A percentile compares a stretch with the other conserved stretches of the same genome.
Evolutionary conservation across 1,140 invertebrate genomes (phyloP).

Genomic region (Monochamus saltuarius): DNA sequence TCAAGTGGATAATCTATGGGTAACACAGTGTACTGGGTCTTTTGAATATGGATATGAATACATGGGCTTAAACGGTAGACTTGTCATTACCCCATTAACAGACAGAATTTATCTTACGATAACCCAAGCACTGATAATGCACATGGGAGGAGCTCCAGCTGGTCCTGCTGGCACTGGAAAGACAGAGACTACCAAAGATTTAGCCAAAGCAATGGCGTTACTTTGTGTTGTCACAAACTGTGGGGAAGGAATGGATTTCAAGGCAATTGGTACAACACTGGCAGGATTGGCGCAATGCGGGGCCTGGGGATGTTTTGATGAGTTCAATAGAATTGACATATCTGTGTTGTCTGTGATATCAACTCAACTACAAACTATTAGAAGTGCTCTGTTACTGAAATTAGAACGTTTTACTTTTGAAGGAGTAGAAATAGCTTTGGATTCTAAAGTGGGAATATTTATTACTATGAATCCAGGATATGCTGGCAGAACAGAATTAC

Average conservation of each 20-base stretch:
- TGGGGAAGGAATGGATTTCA: constrained; percentile 88
- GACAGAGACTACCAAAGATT: constrained; percentile 87
- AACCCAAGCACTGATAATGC: constrained; percentile 86
- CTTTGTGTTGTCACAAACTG: constrained; percentile 91
- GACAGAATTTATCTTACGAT: constrained; percentile 90
- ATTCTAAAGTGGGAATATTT: constrained; percentile 85
- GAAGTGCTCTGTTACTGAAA: constrained; percentile 76
- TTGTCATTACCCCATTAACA: constrained; percentile 89
- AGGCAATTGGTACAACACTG: constrained; percentile 81
- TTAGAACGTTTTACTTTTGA: constrained; percentile 80
- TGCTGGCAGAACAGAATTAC: constrained; percentile 83
- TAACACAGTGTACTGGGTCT: constrained; percentile 80
- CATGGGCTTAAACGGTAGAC: constrained; percentile 86
- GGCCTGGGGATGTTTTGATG: constrained; percentile 89
- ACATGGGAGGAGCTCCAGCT: constrained; percentile 83
- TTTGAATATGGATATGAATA: constrained; percentile 94
- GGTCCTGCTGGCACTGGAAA: constrained; percentile 86
- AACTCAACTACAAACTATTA: constrained; percentile 84
- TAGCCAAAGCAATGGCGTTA: constrained; percentile 84
- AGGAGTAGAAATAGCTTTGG: constrained; percentile 76
- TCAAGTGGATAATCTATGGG: constrained; percentile 75
- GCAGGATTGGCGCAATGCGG: constrained; percentile 74
- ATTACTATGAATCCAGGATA: constrained; percentile 95
- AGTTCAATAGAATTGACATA: constrained; percentile 89
- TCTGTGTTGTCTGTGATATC: constrained; percentile 90